Base-by-base conservation (phyloP, 2,888 invertebrate species). In the Tipula unca region DNA sequence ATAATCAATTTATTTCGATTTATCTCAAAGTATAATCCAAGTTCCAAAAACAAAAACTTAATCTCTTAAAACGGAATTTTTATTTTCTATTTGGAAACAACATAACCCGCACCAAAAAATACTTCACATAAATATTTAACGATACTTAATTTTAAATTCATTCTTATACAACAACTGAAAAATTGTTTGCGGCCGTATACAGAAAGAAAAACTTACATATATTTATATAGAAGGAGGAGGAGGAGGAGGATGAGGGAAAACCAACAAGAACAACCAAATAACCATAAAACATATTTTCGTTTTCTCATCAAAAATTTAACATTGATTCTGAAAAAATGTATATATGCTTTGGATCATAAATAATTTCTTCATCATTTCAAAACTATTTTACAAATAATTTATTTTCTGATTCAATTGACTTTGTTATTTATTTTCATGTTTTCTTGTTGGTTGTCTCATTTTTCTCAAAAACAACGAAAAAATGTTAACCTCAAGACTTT, bases 381-480 rank as follows among this genome's bases (percentile, higher is more conserved):
- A 83, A 32, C 83, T 83, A 83, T 83, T 83, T 83, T 35, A 83
- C 83, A 83, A 83, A 35, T 83, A 83, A 83, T 83, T 83, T 83
- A 83, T 83, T 83, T 83, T 83, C 35, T 32, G 83, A 83, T 83
- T 83, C 83, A 83, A 83, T 83, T 83, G 83, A 83, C 83, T 83
- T 83, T 69, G 20, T 69, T 69, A 69, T 69, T 69, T 69, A 25
- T 69, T 69, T 69, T 69, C 69, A 69, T 69, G 69, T 69, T 17
- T 25, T 25, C n/a, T 48, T 14, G n/a, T 8, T 54, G 20, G 69
- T n/a, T n/a, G n/a, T n/a, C n/a, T n/a, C n/a, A n/a, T n/a, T n/a
- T n/a, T n/a, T n/a, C n/a, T n/a, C n/a, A n/a, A n/a, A n/a, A n/a
- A n/a, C n/a, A n/a, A n/a, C n/a, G n/a, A n/a, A n/a, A n/a, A n/a